phyloP scores from a whole-genome alignment of 2,888 invertebrate species.

The Philonicus albiceps region DNA sequence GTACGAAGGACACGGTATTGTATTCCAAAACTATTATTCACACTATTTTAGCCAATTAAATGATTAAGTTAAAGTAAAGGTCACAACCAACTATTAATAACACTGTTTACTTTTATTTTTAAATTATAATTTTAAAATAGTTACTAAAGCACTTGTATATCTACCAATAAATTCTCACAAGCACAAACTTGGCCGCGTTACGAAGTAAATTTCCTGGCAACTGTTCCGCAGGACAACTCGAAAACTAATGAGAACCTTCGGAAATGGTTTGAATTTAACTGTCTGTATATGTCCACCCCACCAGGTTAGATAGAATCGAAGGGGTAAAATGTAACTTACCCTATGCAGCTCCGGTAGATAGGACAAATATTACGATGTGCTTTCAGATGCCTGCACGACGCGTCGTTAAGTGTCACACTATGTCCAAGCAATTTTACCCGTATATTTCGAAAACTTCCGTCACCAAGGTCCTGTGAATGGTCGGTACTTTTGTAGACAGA shows the following conservation, averaged over 20 bases:
- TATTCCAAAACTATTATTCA: neutral
- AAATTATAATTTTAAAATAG: neutral
- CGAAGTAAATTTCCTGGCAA: neutral
- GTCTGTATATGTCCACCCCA: constrained; percentile 4
- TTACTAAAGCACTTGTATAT: neutral
- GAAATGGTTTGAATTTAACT: constrained; percentile 30
- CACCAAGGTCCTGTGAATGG: neutral
- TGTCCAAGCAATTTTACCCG: neutral
- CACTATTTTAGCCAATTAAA: neutral
- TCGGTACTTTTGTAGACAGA: neutral
- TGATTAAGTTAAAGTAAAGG: neutral
- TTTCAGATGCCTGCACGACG: neutral
- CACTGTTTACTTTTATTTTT: neutral
- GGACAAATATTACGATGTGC: neutral
- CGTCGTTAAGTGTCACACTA: neutral
- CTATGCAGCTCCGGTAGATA: neutral
- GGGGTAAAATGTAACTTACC: neutral
- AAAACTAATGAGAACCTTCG: neutral
- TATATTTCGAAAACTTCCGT: neutral
- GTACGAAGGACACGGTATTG: neutral
- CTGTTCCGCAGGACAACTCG: neutral
- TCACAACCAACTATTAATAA: neutral
- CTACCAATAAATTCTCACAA: neutral
- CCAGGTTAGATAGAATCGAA: neutral
- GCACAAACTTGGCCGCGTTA: neutral